Evolutionary conservation across 2,113 vertebrate genomes (phyloP).

Genomic region (Trochalopteron elliotii): DNA sequence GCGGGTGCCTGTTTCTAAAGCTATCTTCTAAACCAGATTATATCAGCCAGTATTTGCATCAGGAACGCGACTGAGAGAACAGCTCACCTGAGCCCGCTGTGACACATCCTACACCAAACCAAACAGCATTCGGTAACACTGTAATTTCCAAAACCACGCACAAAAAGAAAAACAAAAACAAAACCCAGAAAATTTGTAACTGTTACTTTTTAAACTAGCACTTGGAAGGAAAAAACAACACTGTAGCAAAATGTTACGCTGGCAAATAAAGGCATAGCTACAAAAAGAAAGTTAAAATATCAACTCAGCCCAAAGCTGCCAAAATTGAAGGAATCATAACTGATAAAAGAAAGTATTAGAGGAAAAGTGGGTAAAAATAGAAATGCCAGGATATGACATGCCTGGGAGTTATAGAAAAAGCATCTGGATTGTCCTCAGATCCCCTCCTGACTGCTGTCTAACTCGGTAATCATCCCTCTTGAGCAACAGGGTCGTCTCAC

Average conservation of each 20-base stretch:
- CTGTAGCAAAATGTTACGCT: background rate
- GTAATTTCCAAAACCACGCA: background rate
- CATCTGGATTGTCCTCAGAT: constrained; percentile 57
- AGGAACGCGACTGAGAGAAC: background rate
- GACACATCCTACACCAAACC: background rate
- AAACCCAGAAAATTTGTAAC: background rate
- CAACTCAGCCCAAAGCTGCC: background rate
- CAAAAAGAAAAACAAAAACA: background rate
- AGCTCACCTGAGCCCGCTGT: background rate
- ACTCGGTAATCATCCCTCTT: background rate
- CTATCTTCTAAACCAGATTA: background rate
- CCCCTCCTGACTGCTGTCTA: constrained; percentile 33
- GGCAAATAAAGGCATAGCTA: background rate
- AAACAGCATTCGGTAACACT: rapidly evolving
- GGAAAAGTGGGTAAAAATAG: constrained; percentile 47
- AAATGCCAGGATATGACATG: constrained; percentile 17
- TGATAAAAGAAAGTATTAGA: background rate
- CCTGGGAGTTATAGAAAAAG: constrained; percentile 34
- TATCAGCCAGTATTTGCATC: background rate
- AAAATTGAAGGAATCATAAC: background rate
- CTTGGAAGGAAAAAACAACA: background rate
- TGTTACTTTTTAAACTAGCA: background rate
- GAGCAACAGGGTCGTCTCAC: background rate
- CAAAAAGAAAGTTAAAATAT: background rate
- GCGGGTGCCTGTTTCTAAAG: background rate